Base-by-base conservation (phyloP, 2,888 invertebrate genomes). In the Microchrysa polita region DNA sequence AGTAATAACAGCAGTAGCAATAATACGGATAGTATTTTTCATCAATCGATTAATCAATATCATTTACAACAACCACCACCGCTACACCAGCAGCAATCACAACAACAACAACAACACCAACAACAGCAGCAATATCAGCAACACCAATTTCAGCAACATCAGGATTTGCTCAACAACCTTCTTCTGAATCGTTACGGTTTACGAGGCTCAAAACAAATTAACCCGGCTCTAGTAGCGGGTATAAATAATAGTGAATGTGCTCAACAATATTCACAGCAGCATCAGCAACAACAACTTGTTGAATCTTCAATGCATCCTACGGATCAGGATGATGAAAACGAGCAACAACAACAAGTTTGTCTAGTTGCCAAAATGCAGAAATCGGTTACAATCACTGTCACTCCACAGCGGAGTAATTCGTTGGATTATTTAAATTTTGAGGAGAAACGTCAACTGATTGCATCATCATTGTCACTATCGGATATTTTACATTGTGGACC, bases 361-460 rank as follows among this genome's bases (percentile, higher is more conserved):
- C 82, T 84, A 44, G 85, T 84, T 75, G 84, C 84, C 53, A 84
- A 84, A 78, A 84, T 85, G 83, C 85, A 85, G 73, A 90, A 90
- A 79, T 89, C 88, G 18, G 90, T 90, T 74, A 90, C 91, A 71
- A 90, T 91, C 34, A 84, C 84, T 4, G 90, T 91, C 40, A 88
- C 89, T 40, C 91, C 91, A 0, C 91, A 91, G 80, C 86, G 93
- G 80, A 93, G 93, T 86, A 93, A 91, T 85, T 93, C 93, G 82
- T 88, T 94, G 87, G 94, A 94, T 87, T 93, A 93, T 86, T 88
- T 95, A 74, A 95, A 95, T 87, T 95, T 95, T 84, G 94, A 95
- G 86, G 95, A 95, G 87, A 94, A 94, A 84, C 88, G 95, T 80
- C 93, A 94, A 86, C 87, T 95, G 82, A 95, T 95, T 78, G 95